A percentile compares a stretch with the other conserved stretches of the same genome.
These are phyloP conservation scores for Deilephila elpenor DNA, from an alignment of 2,888 invertebrate genomes.

Conservation along the genomic window DNA sequence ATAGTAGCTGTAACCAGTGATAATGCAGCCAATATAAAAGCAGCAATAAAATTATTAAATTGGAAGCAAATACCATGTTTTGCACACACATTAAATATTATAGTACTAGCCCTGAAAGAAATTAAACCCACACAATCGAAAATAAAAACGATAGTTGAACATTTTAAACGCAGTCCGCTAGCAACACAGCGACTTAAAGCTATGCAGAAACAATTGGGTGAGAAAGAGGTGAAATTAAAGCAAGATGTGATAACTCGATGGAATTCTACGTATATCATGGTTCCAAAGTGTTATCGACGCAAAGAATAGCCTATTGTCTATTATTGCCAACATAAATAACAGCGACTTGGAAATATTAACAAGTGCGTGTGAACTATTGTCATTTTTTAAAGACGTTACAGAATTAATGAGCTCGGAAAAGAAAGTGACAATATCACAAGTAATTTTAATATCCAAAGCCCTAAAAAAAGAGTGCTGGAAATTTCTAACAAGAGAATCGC, in stretches of 20 bases:
- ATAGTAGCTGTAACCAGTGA: conserved; percentile 32
- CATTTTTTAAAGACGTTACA: conserved; percentile 28
- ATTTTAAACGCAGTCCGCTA: too few species aligned
- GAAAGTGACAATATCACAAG: conserved; percentile 1
- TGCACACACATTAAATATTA: conserved; percentile 34
- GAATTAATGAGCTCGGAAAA: conserved; percentile 29
- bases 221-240: too few species aligned
- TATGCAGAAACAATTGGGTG: conserved; percentile 26
- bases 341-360: conserved; percentile 25
- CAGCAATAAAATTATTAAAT: conserved; percentile 30
- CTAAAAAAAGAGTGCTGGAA: neutral
- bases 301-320: neutral
- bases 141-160: too few species aligned
- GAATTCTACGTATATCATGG: too few species aligned
- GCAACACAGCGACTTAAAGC: neutral
- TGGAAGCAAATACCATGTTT: conserved; percentile 36
- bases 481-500: neutral
- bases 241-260: too few species aligned
- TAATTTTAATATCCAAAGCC: neutral
- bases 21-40: conserved; percentile 34
- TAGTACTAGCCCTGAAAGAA: conserved; percentile 32
- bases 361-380: conserved; percentile 14
- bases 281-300: too few species aligned
- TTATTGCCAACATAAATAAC: conserved; percentile 26
- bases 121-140: conserved; percentile 25